These are phyloP conservation scores for Rallus limicola DNA, from an alignment of 2,113 vertebrate genomes.

Conservation along the genomic window DNA sequence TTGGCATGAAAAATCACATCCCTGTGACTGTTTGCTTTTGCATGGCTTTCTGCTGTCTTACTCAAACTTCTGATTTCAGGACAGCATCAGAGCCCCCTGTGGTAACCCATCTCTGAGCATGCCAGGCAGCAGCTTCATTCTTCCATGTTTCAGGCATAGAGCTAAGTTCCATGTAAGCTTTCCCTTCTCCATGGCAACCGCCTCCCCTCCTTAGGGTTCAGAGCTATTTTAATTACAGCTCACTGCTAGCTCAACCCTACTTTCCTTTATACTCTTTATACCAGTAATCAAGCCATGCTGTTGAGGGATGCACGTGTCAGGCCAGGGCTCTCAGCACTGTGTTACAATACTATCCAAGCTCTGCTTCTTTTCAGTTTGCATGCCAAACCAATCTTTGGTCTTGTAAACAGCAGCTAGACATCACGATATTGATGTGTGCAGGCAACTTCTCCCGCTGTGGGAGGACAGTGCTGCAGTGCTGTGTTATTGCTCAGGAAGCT, in stretches of 20 bases:
- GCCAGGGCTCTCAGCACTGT: background rate
- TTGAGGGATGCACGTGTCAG: rapidly evolving
- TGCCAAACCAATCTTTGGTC: background rate
- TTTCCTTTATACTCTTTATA: background rate
- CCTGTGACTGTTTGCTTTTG: background rate
- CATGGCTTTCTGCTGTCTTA: background rate
- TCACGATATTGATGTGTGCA: background rate
- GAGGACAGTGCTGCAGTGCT: background rate
- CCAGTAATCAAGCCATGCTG: background rate
- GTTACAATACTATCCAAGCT: background rate
- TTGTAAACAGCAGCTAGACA: background rate
- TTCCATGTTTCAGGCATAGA: background rate
- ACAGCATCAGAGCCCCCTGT: background rate
- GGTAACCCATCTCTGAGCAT: rapidly evolving
- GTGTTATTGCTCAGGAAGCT: background rate
- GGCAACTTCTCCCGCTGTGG: background rate
- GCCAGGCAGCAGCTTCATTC: background rate
- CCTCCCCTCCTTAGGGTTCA: background rate
- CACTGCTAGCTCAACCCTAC: background rate
- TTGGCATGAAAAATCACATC: background rate
- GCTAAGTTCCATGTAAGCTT: background rate
- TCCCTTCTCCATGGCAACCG: background rate
- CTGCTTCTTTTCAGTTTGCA: background rate
- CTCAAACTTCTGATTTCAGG: background rate
- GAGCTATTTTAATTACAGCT: conserved; percentile 14